phyloP scores from a whole-genome alignment of 1,140 invertebrate genomes.

The Hydropsyche tenuis region DNA sequence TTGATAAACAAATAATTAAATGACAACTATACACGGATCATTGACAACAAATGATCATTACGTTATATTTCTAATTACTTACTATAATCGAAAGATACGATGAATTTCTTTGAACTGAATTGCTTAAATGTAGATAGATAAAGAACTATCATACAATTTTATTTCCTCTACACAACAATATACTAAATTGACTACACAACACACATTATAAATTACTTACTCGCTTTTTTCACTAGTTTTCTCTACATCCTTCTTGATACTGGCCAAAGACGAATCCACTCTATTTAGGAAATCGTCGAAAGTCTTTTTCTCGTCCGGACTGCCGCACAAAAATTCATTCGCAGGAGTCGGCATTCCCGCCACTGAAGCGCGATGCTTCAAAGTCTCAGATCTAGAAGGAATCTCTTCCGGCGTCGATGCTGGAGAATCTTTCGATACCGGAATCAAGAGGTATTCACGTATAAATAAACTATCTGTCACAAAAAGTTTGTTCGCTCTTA shows the following conservation, averaged over 20 bases:
- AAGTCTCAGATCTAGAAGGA: constrained; percentile 53
- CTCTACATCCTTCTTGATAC: constrained; percentile 84
- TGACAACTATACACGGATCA: too few relatives aligned
- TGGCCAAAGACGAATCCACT: constrained; percentile 86
- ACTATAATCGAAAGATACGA: too few relatives aligned
- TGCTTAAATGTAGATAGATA: too few relatives aligned
- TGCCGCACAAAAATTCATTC: constrained; percentile 59
- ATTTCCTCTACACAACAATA: too few relatives aligned
- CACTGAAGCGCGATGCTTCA: constrained; percentile 60
- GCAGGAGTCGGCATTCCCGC: constrained; percentile 62
- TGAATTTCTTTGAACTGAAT: too few relatives aligned
- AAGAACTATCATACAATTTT: too few relatives aligned
- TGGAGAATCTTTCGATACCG: constrained; percentile 69
- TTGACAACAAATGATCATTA: too few relatives aligned
- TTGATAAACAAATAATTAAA: too few relatives aligned
- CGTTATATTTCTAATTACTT: too few relatives aligned
- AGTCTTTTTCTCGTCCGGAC: constrained; percentile 72
- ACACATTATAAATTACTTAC: constrained; percentile 68
- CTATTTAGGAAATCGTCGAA: constrained; percentile 84
- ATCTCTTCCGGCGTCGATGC: constrained; percentile 64
- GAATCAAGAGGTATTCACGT: constrained; percentile 81
- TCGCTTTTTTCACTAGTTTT: constrained; percentile 77
- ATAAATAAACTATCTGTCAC: constrained; percentile 89
- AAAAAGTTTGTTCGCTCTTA: constrained; percentile 85
- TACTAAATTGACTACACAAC: too few relatives aligned